Evolutionary conservation across 2,113 vertebrate genomes (phyloP).

Genomic region (Benitochromis conjunctus): DNA sequence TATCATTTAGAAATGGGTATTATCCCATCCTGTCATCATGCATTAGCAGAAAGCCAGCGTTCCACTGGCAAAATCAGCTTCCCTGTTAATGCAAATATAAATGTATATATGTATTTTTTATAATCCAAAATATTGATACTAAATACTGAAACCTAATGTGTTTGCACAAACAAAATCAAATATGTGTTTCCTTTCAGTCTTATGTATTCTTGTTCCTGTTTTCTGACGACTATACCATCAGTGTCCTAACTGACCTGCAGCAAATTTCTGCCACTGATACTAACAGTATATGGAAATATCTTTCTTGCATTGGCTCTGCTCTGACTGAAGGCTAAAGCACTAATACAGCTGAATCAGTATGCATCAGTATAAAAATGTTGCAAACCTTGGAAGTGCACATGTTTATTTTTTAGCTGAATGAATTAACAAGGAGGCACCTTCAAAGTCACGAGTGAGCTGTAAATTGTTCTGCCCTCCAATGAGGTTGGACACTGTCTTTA

Average conservation of each 20-base stretch:
- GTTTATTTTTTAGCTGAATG: not conserved
- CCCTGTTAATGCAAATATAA: not conserved
- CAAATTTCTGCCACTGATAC: not conserved
- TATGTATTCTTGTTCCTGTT: not conserved
- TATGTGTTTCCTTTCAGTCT: not conserved
- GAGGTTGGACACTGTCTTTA: not conserved
- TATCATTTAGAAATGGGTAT: not conserved
- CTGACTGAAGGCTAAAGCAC: not conserved
- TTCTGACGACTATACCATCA: not conserved
- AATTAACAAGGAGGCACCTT: not conserved
- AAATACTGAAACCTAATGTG: not conserved
- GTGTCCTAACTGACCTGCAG: not conserved
- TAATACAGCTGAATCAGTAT: not conserved
- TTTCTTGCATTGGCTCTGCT: not conserved
- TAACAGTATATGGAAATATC: not conserved
- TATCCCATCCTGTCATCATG: not conserved
- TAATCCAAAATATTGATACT: not conserved
- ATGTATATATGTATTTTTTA: not conserved
- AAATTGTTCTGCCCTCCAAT: not conserved
- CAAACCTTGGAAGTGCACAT: not conserved
- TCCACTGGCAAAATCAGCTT: not conserved
- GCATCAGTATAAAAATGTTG: not conserved
- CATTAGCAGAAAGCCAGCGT: not conserved
- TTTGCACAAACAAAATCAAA: not conserved
- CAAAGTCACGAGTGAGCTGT: not conserved